phyloP scores from a whole-genome alignment of 2,113 vertebrate genomes.

The Chloropsis cyanopogon region DNA sequence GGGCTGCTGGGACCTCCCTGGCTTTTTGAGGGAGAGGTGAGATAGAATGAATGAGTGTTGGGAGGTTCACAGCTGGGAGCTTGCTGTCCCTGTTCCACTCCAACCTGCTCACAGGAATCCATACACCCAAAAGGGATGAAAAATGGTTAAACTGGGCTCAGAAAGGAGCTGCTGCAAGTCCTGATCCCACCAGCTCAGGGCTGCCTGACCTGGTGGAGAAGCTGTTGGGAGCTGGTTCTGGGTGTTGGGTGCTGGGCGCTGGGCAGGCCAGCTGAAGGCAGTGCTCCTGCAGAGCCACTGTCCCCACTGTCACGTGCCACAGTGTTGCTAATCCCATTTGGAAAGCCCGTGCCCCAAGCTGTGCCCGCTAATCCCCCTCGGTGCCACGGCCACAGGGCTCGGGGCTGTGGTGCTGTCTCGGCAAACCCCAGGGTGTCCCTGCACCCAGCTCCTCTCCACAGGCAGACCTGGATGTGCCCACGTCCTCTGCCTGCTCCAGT shows the following conservation, averaged over 20 bases:
- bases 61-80: not conserved
- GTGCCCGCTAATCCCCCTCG: not conserved
- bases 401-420: not conserved
- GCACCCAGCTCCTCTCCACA: not conserved
- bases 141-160: not conserved
- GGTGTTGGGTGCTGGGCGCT: not conserved
- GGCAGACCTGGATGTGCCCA: accelerated
- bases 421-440: not conserved
- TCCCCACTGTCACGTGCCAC: not conserved
- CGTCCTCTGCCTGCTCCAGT: not conserved
- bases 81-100: accelerated
- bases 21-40: not conserved
- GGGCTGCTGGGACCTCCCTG: not conserved
- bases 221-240: not conserved
- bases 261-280: not conserved
- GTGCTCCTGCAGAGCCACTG: not conserved
- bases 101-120: accelerated
- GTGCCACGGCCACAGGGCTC: not conserved
- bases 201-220: not conserved
- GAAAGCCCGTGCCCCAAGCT: not conserved
- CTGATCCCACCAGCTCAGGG: no score
- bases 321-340: not conserved
- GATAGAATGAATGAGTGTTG: accelerated
- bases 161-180: not conserved
- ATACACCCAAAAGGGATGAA: not conserved